phyloP scores from a whole-genome alignment of 2,113 vertebrate genomes.

The western clawed frog (Xenopus tropicalis) region UCB_Xtro_10.0 CM004447.2:12312001-12312500 shows the following conservation, averaged over 20 bases:
- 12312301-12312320: neutral
- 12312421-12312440: constrained; percentile 20
- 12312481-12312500: neutral
- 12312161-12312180: constrained; percentile 49
- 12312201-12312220: constrained; percentile 46
- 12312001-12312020: constrained; percentile 50
- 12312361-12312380: constrained; percentile 27
- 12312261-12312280: constrained; percentile 36
- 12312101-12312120: constrained; percentile 55
- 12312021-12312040: constrained; percentile 50
- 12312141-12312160: too few relatives aligned
- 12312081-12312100: constrained; percentile 56
- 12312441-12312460: constrained; percentile 19
- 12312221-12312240: constrained; percentile 44
- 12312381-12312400: constrained; percentile 19
- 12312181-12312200: constrained; percentile 34
- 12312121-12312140: constrained; percentile 60
- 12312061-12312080: constrained; percentile 51
- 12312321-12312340: constrained; percentile 23
- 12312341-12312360: constrained; percentile 25
- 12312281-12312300: constrained; percentile 27
- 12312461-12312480: constrained; percentile 13
- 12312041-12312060: constrained; percentile 49
- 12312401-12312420: constrained; percentile 29
- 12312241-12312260: constrained; percentile 30